Evolutionary conservation across 2,888 invertebrate species (phyloP).

Genomic region (Frankliniella intonsa): DNA sequence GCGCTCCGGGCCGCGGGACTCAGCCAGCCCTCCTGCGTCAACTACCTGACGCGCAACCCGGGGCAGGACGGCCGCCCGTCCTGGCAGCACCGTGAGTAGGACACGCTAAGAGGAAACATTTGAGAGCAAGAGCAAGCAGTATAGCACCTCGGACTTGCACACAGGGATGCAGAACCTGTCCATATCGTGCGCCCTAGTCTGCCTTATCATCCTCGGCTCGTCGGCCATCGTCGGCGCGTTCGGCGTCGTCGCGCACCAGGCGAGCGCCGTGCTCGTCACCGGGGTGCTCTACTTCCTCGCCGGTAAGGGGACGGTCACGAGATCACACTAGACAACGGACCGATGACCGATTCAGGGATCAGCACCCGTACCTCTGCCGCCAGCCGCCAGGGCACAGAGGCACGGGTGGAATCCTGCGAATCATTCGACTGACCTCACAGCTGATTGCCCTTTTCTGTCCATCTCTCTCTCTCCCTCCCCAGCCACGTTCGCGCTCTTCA

Average conservation of each 20-base stretch:
- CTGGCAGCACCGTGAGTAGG: constrained; percentile 56
- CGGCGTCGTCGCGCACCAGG: constrained; percentile 84
- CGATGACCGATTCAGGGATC: background rate
- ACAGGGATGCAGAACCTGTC: constrained; percentile 93
- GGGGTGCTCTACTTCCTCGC: constrained; percentile 92
- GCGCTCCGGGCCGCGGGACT: constrained; percentile 62
- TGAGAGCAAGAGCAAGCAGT: background rate
- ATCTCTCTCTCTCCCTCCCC: constrained; percentile 42
- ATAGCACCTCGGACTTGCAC: background rate
- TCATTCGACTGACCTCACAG: too few species aligned
- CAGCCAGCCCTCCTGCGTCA: constrained; percentile 67
- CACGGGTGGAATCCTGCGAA: too few species aligned
- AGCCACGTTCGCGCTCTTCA: constrained; percentile 88
- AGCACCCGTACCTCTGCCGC: too few species aligned
- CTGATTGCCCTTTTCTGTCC: too few species aligned
- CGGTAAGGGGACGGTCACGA: constrained; percentile 54
- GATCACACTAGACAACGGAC: background rate
- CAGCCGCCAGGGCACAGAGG: too few species aligned
- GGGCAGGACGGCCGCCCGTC: constrained; percentile 70
- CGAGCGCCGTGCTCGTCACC: constrained; percentile 87
- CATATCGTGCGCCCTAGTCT: constrained; percentile 89
- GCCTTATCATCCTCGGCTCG: constrained; percentile 80
- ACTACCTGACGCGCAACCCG: constrained; percentile 65
- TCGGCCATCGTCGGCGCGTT: constrained; percentile 85
- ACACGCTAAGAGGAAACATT: constrained; percentile 4